Evolutionary conservation across 1,140 invertebrate species (phyloP).

Genomic region (Thaumetopoea pityocampa): DNA sequence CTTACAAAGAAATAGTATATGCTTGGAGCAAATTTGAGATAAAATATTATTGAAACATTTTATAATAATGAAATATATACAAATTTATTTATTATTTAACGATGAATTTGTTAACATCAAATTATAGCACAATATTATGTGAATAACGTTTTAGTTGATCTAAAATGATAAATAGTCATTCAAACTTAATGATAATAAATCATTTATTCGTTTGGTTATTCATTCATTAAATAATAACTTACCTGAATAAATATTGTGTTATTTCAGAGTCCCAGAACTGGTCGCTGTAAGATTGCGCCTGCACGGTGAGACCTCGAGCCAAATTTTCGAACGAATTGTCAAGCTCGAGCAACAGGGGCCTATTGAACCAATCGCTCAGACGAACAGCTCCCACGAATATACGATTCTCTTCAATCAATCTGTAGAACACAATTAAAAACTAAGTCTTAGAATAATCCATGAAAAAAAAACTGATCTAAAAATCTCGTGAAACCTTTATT

Average conservation of each 20-base stretch:
- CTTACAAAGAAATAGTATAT: no score
- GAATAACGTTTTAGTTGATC: no score
- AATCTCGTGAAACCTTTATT: no score
- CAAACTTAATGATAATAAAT: no score
- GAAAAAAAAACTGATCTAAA: no score
- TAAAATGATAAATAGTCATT: no score
- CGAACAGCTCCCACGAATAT: conserved; percentile 78
- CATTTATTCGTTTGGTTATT: conserved; percentile 2
- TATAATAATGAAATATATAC: no score
- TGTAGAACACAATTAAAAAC: conserved; percentile 45
- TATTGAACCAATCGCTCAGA: conserved; percentile 87
- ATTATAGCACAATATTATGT: no score
- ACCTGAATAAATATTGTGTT: conserved; percentile 86
- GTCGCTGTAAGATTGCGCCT: conserved; percentile 83
- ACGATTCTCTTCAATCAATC: conserved; percentile 81
- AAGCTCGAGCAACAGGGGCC: conserved; percentile 81
- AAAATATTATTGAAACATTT: no score
- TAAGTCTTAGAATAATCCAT: background rate
- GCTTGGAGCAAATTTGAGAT: no score
- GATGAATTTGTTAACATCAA: no score
- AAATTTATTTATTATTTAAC: no score
- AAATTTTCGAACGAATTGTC: conserved; percentile 84
- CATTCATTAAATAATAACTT: conserved; percentile 19
- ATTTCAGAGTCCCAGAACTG: conserved; percentile 86
- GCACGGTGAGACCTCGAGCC: conserved; percentile 82